phyloP scores from a whole-genome alignment of 2,797 vertebrate genomes.

The Sebastes itinus region DNA sequence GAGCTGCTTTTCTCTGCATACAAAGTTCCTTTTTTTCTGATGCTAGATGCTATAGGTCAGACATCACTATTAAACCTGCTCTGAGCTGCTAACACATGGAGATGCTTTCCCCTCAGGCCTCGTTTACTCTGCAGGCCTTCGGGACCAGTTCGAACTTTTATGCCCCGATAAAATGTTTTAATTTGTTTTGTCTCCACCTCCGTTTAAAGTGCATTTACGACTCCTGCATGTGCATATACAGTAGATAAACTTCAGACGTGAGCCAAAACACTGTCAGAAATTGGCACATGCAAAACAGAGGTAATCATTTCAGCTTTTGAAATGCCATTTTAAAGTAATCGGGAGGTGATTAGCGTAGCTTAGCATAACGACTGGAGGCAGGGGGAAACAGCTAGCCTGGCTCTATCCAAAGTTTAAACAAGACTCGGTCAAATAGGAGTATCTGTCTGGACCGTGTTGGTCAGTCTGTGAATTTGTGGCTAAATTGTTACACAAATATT shows the following conservation, averaged over 20 bases:
- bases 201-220: not conserved
- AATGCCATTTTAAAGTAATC: not conserved
- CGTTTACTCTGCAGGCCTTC: not conserved
- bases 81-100: not conserved
- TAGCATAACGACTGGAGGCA: not conserved
- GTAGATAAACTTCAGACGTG: not conserved
- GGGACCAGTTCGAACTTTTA: not conserved
- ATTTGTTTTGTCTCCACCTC: not conserved
- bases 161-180: not conserved
- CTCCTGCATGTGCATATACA: not conserved
- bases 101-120: not conserved
- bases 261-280: not conserved
- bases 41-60: not conserved
- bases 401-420: not conserved
- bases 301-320: not conserved
- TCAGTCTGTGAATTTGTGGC: too few relatives aligned
- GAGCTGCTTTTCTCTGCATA: not conserved
- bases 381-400: not conserved
- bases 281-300: not conserved
- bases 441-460: too few relatives aligned
- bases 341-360: not conserved
- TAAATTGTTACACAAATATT: too few relatives aligned
- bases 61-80: not conserved
- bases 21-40: not conserved
- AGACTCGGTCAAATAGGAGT: too few relatives aligned